phyloP scores from a whole-genome alignment of 1,140 invertebrate species.

The Octopus bimaculoides region DNA sequence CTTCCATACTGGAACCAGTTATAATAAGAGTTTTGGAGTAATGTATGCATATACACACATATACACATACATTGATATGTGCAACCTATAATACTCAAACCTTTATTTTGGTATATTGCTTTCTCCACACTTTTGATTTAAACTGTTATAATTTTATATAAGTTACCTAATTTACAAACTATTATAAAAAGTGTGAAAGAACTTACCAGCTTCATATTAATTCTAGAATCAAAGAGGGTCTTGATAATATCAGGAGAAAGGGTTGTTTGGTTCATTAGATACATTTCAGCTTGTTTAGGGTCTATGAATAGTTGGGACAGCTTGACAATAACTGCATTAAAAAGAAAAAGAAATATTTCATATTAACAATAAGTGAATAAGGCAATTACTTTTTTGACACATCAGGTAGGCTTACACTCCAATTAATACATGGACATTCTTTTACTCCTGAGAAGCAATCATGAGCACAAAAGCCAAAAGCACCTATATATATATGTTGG shows the following conservation, averaged over 20 bases:
- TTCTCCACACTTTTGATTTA: too few species aligned
- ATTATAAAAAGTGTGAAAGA: background rate
- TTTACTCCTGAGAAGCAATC: background rate
- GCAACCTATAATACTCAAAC: too few species aligned
- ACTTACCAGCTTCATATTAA: conserved; percentile 3
- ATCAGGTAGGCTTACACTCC: background rate
- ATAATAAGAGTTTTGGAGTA: too few species aligned
- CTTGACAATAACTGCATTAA: background rate
- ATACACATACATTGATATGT: too few species aligned
- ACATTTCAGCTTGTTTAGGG: background rate
- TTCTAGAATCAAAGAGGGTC: background rate
- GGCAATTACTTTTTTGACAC: background rate
- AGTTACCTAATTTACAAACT: background rate
- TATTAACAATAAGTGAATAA: background rate
- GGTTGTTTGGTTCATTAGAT: background rate
- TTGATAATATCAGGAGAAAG: background rate
- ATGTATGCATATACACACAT: too few species aligned
- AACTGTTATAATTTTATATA: too few species aligned
- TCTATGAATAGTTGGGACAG: background rate
- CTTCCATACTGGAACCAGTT: too few species aligned
- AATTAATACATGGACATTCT: background rate
- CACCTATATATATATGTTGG: too few species aligned
- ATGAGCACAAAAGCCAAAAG: too few species aligned
- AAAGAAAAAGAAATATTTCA: background rate
- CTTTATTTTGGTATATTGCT: too few species aligned